phyloP scores from a whole-genome alignment of 1,140 invertebrate genomes.

The Orchestia grillus region DNA sequence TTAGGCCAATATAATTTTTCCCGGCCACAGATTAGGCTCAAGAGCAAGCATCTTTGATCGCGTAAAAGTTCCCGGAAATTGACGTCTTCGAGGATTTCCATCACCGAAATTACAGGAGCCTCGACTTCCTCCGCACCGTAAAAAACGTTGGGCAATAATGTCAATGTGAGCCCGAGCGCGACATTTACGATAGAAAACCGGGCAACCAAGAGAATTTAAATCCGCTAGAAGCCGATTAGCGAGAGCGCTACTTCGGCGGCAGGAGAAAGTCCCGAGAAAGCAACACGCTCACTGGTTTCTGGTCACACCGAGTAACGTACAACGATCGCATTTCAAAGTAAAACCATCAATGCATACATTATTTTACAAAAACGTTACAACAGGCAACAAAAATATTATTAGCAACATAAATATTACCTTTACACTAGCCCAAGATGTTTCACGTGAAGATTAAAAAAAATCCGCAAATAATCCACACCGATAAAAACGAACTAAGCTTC shows the following conservation, averaged over 20 bases:
- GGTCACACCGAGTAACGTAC: neutral
- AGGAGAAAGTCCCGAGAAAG: neutral
- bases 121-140: neutral
- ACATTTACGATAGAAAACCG: neutral
- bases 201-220: neutral
- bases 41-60: neutral
- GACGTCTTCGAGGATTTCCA: neutral
- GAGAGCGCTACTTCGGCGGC: neutral
- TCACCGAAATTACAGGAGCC: neutral
- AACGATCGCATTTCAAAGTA: neutral
- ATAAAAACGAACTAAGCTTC: neutral
- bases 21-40: neutral
- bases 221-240: neutral
- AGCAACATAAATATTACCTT: too few relatives aligned
- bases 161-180: neutral
- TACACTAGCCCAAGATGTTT: neutral
- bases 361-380: neutral
- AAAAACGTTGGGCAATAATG: neutral
- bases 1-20: neutral
- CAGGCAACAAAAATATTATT: neutral
- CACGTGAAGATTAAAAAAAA: neutral
- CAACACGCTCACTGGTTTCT: neutral
- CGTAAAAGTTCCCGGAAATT: neutral
- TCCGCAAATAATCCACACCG: neutral
- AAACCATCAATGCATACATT: neutral